Evolutionary conservation across 2,797 vertebrate genomes (phyloP).

Genomic region (Lutjanus campechanus): DNA sequence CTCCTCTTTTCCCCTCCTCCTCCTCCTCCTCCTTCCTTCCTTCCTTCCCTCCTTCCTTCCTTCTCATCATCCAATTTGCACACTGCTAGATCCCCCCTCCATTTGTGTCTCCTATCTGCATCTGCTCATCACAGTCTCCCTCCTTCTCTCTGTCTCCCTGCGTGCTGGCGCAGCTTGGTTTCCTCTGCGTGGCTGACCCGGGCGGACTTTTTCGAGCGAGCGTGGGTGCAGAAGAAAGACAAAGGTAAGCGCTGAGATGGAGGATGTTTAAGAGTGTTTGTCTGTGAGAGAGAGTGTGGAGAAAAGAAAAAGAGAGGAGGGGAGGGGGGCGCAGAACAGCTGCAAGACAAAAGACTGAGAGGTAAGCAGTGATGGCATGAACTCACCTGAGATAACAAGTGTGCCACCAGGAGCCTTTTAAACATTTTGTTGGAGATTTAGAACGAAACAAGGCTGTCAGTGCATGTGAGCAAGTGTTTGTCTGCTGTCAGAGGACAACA

Average conservation of each 20-base stretch:
- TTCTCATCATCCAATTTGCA: constrained; percentile 81
- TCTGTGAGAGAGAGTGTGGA: constrained; percentile 38
- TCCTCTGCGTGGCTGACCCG: constrained; percentile 79
- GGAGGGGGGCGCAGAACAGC: constrained; percentile 25
- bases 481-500: constrained; percentile 42
- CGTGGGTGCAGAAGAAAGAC: constrained; percentile 77
- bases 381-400: constrained; percentile 65
- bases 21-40: constrained; percentile 58
- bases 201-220: constrained; percentile 76
- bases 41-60: constrained; percentile 66
- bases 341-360: constrained; percentile 75
- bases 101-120: constrained; percentile 79
- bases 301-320: not conserved
- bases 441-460: constrained; percentile 6
- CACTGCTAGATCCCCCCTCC: constrained; percentile 68
- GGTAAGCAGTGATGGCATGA: constrained; percentile 48
- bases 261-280: constrained; percentile 61
- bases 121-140: constrained; percentile 72
- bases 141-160: constrained; percentile 8
- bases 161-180: constrained; percentile 70
- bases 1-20: constrained; percentile 36
- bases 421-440: constrained; percentile 19
- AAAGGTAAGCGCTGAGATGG: constrained; percentile 76
- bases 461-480: constrained; percentile 39
- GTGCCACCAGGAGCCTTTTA: constrained; percentile 34